Base-by-base conservation (phyloP, 2,113 vertebrate species). In the Hippoglossus stenolepis region DNA sequence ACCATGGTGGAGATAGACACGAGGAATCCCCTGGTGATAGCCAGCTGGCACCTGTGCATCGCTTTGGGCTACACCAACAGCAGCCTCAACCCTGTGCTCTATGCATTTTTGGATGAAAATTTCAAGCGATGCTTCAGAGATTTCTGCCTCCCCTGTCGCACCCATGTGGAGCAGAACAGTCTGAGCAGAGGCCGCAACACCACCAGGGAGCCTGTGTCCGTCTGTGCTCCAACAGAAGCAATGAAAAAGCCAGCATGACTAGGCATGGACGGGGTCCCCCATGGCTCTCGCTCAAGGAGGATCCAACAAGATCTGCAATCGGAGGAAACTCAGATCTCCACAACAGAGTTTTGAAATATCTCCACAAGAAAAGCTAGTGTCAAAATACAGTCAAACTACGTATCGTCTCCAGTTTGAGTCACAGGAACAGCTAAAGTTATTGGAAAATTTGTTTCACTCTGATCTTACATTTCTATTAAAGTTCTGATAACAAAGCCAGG, bases 61-160 rank as follows among this genome's bases (percentile, higher is more conserved):
- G 97, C 97, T 20, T 90, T 98, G 74, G 97, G 97, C 71, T 99
- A 99, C 69, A 97, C 96, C 93, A 98, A 98, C 94, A 98, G 97
- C 93, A 98, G 97, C 92, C 96, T 98, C 88, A 99, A 99, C 88
- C 97, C 97, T 0, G 93, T 98, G 60, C 97, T 99, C 15, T 99
- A 98, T 0, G 97, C 97, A 35, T 98, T 98, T 91, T 88, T 99
- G 78, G 97, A 99, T 58, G 97, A 98, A 77, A 98, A 99, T 59
- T 98, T 99, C 87, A 99, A 98, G 91, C 92, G 97, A 66, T 99
- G 97, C 75, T 98, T 98, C 91, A 91, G 96, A 5, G 97, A 98
- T 83, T 97, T 99, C 87, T 99, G 97, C 90, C 93, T 96, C 59
- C 92, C 95, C 0, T 95, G 95, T 79, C 95, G 92, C 18, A 86